phyloP scores from a whole-genome alignment of 23 tunicate species.

The Halocynthia aurantium region DNA sequence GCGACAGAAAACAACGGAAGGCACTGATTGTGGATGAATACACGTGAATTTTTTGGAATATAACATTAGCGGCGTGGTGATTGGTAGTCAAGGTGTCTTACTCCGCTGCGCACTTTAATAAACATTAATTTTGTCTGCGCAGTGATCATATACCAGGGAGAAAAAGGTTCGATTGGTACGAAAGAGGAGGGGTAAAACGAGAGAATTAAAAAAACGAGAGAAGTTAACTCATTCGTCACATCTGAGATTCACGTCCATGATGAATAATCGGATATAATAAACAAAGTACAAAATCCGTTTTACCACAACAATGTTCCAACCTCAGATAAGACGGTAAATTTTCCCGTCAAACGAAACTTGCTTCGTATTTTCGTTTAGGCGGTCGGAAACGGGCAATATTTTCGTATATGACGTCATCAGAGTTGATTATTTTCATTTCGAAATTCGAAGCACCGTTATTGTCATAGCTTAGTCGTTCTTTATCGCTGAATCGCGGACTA shows the following conservation, averaged over 20 bases:
- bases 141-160: background rate
- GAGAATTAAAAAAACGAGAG: conserved; percentile 31
- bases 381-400: too few relatives aligned
- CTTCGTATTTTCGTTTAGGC: too few relatives aligned
- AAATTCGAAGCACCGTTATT: too few relatives aligned
- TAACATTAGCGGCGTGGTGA: background rate
- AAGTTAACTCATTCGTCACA: conserved; percentile 32
- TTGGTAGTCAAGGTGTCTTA: conserved; percentile 10
- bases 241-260: conserved; percentile 4
- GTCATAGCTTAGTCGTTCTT: too few relatives aligned
- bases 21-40: conserved; percentile 20
- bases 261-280: conserved; percentile 23
- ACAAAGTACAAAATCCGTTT: conserved; percentile 2
- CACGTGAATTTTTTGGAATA: background rate
- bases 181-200: conserved; percentile 28
- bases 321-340: too few relatives aligned
- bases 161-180: background rate
- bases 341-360: too few relatives aligned
- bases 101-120: conserved; percentile 31
- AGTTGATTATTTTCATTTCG: too few relatives aligned
- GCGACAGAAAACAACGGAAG: too few relatives aligned
- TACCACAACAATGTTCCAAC: too few relatives aligned
- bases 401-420: too few relatives aligned
- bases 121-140: conserved; percentile 28
- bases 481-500: too few relatives aligned